These are phyloP conservation scores for Emydocephalus ijimae DNA, from an alignment of 2,113 vertebrate species.

Conservation along the genomic window DNA sequence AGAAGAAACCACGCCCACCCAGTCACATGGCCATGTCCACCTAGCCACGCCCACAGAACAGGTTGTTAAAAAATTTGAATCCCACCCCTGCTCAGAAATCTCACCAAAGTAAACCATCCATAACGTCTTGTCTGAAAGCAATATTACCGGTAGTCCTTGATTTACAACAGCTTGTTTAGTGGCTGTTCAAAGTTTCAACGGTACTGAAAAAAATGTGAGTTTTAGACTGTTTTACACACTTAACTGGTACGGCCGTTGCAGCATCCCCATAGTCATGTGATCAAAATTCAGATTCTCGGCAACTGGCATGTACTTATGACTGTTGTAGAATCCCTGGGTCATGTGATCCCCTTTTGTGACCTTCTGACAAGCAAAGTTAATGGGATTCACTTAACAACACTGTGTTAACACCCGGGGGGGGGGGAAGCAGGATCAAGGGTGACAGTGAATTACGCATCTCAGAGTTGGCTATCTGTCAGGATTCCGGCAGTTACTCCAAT, in stretches of 20 bases:
- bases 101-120: background rate
- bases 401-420: no score
- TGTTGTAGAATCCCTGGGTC: background rate
- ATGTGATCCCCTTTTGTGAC: background rate
- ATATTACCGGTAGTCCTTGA: background rate
- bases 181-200: background rate
- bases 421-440: no score
- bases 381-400: no score
- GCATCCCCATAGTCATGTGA: background rate
- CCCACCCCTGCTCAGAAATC: background rate
- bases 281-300: background rate
- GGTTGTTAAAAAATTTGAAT: no score
- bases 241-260: background rate
- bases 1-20: no score
- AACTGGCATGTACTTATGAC: background rate
- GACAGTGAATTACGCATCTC: no score
- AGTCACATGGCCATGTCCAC: no score
- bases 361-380: background rate
- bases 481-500: no score
- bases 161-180: background rate
- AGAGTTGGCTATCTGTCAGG: no score
- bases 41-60: no score
- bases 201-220: background rate
- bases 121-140: background rate
- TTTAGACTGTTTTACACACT: background rate